These are phyloP conservation scores for Empidonax alnorum DNA, from an alignment of 2,113 vertebrate species.

Conservation along the genomic window DNA sequence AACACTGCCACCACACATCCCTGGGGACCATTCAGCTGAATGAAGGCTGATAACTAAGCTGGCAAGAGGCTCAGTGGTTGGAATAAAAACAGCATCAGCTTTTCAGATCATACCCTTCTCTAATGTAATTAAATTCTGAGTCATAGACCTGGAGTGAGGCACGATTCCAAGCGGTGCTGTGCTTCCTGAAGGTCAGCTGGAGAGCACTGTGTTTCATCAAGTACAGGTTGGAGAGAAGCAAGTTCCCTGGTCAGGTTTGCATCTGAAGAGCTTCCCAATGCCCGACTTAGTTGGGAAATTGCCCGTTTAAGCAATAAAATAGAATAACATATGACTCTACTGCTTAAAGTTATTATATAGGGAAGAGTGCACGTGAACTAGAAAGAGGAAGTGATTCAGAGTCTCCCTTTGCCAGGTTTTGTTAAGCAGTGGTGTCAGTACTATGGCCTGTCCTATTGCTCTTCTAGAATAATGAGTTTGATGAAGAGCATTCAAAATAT, in stretches of 20 bases:
- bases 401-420: neutral
- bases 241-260: neutral
- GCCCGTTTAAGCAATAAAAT: conserved; percentile 8
- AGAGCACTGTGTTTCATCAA: neutral
- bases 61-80: conserved; percentile 21
- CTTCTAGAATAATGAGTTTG: neutral
- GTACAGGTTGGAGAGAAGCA: neutral
- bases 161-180: conserved; percentile 16
- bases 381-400: neutral
- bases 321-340: neutral
- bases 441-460: neutral
- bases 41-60: conserved; percentile 16
- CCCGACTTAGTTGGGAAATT: conserved; percentile 13
- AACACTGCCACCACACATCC: neutral
- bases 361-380: neutral
- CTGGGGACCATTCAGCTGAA: conserved; percentile 1
- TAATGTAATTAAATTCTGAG: conserved; percentile 61
- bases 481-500: neutral
- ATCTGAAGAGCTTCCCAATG: conserved; percentile 42
- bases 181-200: conserved; percentile 44
- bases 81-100: conserved; percentile 52
- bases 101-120: conserved; percentile 14
- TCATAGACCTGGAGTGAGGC: conserved; percentile 39
- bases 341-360: neutral
- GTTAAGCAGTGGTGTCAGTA: neutral